Percentiles rank a stretch among this genome's conserved stretches.
Evolutionary conservation across 2,888 invertebrate genomes (phyloP).

Genomic region (Herminia tarsipennalis): DNA sequence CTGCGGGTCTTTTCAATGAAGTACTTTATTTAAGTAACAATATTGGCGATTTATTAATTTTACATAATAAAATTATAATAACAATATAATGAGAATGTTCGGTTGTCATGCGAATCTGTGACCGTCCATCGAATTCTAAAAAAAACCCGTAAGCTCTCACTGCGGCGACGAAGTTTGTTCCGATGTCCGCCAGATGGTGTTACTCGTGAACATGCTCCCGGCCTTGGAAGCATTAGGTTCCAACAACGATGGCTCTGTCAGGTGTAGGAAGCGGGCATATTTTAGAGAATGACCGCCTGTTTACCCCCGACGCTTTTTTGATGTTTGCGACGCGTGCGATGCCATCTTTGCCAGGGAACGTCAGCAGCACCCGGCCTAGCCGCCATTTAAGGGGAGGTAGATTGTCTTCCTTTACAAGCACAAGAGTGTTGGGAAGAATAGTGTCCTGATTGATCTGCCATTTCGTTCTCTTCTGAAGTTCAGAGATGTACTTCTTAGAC

Average conservation of each 20-base stretch:
- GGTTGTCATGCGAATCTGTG: too few species aligned
- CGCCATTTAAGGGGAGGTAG: conserved; percentile 5
- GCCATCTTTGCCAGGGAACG: conserved; percentile 7
- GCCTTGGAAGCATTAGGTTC: background rate
- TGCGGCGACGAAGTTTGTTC: too few species aligned
- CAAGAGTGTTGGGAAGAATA: background rate
- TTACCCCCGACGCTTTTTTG: background rate
- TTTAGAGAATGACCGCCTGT: background rate
- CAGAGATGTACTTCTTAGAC: conserved; percentile 8
- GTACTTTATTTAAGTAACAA: too few species aligned
- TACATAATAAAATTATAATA: too few species aligned
- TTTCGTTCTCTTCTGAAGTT: conserved; percentile 1
- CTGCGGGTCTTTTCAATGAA: too few species aligned
- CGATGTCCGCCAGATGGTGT: too few species aligned
- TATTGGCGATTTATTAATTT: too few species aligned
- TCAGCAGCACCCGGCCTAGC: conserved; percentile 1
- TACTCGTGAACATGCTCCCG: background rate
- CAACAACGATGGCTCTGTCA: background rate
- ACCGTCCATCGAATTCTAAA: too few species aligned
- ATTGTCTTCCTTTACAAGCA: background rate
- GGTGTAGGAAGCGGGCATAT: conserved; percentile 2
- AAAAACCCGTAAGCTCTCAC: too few species aligned
- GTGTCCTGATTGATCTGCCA: background rate
- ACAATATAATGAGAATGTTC: too few species aligned
- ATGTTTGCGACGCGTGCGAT: conserved; percentile 7